Percentiles rank a stretch among this genome's conserved stretches.
Conservation (phyloP, 2,113 vertebrate species). For the Lasiurus cinereus region DNA sequence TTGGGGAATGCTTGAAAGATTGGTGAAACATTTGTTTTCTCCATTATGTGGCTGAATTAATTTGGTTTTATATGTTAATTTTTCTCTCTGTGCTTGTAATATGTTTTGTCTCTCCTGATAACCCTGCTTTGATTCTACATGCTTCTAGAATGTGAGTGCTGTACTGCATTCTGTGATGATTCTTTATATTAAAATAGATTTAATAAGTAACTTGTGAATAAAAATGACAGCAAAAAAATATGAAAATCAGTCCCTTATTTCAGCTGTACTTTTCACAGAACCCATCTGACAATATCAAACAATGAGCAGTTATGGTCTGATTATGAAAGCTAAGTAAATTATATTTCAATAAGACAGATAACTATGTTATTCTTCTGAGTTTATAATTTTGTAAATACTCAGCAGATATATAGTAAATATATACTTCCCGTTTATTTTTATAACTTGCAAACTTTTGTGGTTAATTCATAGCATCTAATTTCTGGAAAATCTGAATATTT, state of each 20-base stretch:
- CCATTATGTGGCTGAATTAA: constrained; percentile 24
- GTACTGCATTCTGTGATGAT: not conserved
- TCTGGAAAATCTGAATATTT: constrained; percentile 38
- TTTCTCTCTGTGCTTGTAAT: not conserved
- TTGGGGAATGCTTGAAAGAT: not conserved
- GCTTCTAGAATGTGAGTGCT: not conserved
- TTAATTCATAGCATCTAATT: constrained; percentile 23
- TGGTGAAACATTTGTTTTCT: not conserved
- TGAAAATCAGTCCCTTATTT: constrained; percentile 44
- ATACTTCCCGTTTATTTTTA: not conserved
- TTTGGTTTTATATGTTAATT: constrained; percentile 38
- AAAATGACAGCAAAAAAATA: not conserved
- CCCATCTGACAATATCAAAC: not conserved
- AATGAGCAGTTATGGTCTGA: not conserved
- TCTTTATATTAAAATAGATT: constrained; percentile 22
- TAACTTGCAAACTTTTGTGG: constrained; percentile 48
- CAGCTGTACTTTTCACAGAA: not conserved
- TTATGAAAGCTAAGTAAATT: constrained; percentile 33
- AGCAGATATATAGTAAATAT: not conserved
- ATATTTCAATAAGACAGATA: constrained; percentile 37
- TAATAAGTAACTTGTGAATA: constrained; percentile 7
- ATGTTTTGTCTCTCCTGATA: not conserved
- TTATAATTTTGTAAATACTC: constrained; percentile 22
- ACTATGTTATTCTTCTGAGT: not conserved
- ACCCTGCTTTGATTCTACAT: not conserved